Percentiles rank a stretch among this genome's conserved stretches.
Evolutionary conservation across 2,888 invertebrate species (phyloP).

Genomic region (Pyrrhosoma nymphula): DNA sequence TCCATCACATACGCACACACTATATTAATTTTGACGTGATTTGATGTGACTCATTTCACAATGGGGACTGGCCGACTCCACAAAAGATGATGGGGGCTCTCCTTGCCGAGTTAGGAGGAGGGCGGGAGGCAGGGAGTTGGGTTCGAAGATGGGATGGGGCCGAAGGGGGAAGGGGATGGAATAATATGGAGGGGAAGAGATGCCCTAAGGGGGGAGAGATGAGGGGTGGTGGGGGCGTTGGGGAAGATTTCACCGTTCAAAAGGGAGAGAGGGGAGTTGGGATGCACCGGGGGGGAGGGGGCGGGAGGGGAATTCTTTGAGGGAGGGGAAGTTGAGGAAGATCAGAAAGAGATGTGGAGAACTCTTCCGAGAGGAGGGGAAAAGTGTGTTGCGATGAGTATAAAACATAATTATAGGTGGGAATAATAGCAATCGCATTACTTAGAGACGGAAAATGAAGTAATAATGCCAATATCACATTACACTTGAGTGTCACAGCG

Average conservation of each 20-base stretch:
- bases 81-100: slow-evolving; percentile 54
- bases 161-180: not conserved
- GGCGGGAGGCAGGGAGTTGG: not conserved
- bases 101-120: not conserved
- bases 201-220: not conserved
- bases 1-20: slow-evolving; percentile 64
- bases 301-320: not conserved
- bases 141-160: not conserved
- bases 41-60: slow-evolving; percentile 69
- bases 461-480: no score
- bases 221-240: not conserved
- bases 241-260: slow-evolving; percentile 34
- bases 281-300: not conserved
- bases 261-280: not conserved
- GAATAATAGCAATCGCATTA: no score
- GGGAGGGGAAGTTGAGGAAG: not conserved
- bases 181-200: not conserved
- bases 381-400: no score
- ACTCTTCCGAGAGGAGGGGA: not conserved
- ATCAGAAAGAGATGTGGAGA: not conserved
- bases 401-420: no score
- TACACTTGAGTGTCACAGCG: no score
- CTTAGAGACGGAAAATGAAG: no score
- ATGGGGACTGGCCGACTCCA: slow-evolving; percentile 52
- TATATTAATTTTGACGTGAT: slow-evolving; percentile 69